Percentiles rank a stretch among this genome's conserved stretches.
phyloP scores from a whole-genome alignment of 2,797 vertebrate species.

The Rhincodon typus region DNA sequence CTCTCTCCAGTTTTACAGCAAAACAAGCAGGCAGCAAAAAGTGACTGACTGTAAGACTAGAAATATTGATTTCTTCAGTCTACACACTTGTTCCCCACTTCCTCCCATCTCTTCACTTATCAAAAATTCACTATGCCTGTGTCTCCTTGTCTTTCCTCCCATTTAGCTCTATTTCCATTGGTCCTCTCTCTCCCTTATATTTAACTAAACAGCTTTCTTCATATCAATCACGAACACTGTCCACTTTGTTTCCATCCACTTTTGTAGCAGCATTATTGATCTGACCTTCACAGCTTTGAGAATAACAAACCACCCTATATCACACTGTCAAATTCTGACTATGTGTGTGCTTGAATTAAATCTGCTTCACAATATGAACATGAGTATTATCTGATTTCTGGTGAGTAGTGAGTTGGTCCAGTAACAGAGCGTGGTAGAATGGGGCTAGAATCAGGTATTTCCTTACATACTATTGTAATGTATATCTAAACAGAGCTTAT shows the following conservation, averaged over 20 bases:
- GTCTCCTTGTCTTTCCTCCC: background rate
- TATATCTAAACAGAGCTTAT: background rate
- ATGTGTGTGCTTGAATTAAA: background rate
- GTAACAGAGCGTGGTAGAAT: no score
- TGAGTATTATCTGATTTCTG: background rate
- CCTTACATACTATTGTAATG: no score
- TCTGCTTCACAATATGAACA: background rate
- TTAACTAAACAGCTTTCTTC: background rate
- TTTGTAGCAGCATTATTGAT: background rate
- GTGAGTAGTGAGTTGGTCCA: no score
- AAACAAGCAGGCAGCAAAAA: background rate
- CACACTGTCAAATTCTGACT: background rate
- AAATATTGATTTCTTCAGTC: background rate
- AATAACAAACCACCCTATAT: background rate
- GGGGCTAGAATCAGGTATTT: no score
- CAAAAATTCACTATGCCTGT: background rate
- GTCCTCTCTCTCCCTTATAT: background rate
- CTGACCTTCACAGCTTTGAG: background rate
- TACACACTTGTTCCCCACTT: background rate
- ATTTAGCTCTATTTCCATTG: background rate
- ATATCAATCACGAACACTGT: background rate
- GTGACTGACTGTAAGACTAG: background rate
- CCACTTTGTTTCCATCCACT: background rate
- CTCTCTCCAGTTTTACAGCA: background rate
- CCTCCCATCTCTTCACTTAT: background rate